Conservation (phyloP, 1,140 invertebrate species). For the Papilio dardanus region DNA sequence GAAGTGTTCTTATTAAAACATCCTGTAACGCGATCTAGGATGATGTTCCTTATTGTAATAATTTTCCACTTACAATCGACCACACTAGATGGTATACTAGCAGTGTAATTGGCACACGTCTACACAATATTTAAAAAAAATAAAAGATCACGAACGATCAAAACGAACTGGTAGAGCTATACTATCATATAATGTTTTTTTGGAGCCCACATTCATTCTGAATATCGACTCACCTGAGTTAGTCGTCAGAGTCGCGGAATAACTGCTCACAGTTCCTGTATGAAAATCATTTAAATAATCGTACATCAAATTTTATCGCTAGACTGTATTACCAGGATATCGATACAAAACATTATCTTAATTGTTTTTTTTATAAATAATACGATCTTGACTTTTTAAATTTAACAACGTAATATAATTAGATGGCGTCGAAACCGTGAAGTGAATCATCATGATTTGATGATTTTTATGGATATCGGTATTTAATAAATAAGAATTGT, state of each 20-base stretch:
- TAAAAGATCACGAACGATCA: background rate
- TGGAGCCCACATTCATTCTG: background rate
- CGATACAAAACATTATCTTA: constrained; percentile 17
- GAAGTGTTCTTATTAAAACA: no score
- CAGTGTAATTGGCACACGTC: background rate
- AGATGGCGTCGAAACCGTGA: background rate
- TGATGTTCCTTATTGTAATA: no score
- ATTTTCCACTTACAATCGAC: no score
- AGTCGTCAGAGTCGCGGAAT: background rate
- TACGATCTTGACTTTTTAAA: background rate
- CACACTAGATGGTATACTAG: no score
- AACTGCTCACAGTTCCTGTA: background rate
- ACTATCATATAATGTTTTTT: background rate
- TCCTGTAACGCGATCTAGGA: no score
- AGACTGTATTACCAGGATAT: background rate
- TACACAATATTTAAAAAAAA: background rate
- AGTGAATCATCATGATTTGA: background rate
- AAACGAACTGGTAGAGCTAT: background rate
- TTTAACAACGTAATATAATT: background rate
- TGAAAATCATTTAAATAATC: constrained; percentile 16
- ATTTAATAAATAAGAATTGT: no score
- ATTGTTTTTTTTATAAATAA: constrained; percentile 16
- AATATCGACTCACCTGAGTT: constrained; percentile 11
- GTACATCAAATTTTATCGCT: constrained; percentile 4
- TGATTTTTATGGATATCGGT: background rate